These are phyloP conservation scores for Hippopotamyrus pictus DNA, from an alignment of 2,797 vertebrate species.

Conservation along the genomic window DNA sequence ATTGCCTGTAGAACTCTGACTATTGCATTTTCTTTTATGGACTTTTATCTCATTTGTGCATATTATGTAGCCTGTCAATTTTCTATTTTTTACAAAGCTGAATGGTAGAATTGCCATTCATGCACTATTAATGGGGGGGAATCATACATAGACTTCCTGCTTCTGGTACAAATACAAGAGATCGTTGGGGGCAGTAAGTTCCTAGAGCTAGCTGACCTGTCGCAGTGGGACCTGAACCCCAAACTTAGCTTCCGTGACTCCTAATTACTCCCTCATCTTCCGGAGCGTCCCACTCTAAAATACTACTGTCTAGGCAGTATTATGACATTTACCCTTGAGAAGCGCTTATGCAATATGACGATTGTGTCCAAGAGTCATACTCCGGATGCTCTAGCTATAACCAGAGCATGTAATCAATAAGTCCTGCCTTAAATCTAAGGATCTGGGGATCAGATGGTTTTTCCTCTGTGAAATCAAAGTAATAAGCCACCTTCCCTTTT, in stretches of 20 bases:
- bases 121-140: constrained; percentile 64
- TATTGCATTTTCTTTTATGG: constrained; percentile 66
- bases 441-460: neutral
- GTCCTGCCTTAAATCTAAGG: constrained; percentile 6
- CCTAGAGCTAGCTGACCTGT: constrained; percentile 1
- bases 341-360: constrained; percentile 40
- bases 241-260: constrained; percentile 13
- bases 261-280: constrained; percentile 17
- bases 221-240: constrained; percentile 9
- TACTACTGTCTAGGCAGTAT: constrained; percentile 41
- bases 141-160: constrained; percentile 63
- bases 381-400: neutral
- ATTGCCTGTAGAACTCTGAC: constrained; percentile 62
- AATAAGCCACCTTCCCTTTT: neutral
- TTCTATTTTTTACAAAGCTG: constrained; percentile 62
- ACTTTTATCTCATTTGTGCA: constrained; percentile 43
- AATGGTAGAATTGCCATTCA: constrained; percentile 77
- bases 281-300: constrained; percentile 20
- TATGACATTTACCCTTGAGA: constrained; percentile 41
- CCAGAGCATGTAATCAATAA: neutral
- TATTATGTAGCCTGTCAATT: constrained; percentile 40
- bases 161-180: constrained; percentile 70
- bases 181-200: constrained; percentile 29
- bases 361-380: constrained; percentile 44
- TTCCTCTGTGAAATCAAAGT: neutral